Evolutionary conservation across 2,888 invertebrate species (phyloP), one percentile per base, ranked within the genome.

Genomic region (Norana najaformis): DNA sequence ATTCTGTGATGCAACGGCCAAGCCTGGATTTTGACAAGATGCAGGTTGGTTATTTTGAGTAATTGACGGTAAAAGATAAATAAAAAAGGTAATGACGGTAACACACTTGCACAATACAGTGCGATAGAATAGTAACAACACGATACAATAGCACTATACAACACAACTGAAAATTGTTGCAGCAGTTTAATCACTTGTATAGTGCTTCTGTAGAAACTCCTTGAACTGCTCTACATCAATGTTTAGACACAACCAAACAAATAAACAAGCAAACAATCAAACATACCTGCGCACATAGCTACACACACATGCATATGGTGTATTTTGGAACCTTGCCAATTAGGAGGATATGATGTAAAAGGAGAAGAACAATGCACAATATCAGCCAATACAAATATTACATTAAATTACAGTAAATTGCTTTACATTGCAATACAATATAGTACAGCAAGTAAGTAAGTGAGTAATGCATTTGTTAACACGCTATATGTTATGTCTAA

Each of bases 11-110:
- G 69, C 85, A 85, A 37, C 35, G 85, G 34, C 85, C 85, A 37
- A 85, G 85, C 35, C 37, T 85, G 36, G 85, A 85, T 35, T 85
- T 85, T 23, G 85, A 85, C 85, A 85, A 85, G 35, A 85, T 85
- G 85, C 85, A 85, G 85, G 85, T 85, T 23, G 20, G 85, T 85
- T 23, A 85, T 47, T 20, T n/a, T 23, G 11, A 8, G 69, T n/a
- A n/a, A n/a, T n/a, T n/a, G n/a, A n/a, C n/a, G n/a, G n/a, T n/a
- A n/a, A n/a, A n/a, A n/a, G n/a, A n/a, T n/a, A n/a, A n/a, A n/a
- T n/a, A n/a, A n/a, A n/a, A n/a, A n/a, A n/a, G n/a, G n/a, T n/a
- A n/a, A n/a, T n/a, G n/a, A n/a, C n/a, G n/a, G n/a, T n/a, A n/a
- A n/a, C n/a, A n/a, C n/a, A n/a, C n/a, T n/a, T n/a, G n/a, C n/a